Evolutionary conservation across 2,113 vertebrate species (phyloP).

Genomic region (Arenaria interpres): DNA sequence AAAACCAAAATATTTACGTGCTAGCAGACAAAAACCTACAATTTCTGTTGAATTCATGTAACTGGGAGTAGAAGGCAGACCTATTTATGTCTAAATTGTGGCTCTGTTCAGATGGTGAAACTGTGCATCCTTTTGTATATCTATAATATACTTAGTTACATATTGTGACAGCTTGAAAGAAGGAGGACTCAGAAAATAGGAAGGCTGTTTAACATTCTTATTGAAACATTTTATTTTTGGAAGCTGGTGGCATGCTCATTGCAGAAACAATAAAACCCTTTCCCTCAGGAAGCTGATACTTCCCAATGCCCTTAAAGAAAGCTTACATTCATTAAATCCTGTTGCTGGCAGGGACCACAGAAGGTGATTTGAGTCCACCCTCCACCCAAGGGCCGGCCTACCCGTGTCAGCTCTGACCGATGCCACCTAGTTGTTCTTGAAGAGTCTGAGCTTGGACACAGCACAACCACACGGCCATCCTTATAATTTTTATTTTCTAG

Average conservation of each 20-base stretch:
- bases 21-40: background rate
- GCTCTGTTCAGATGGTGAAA: background rate
- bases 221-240: background rate
- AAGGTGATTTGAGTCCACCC: background rate
- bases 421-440: background rate
- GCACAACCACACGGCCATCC: background rate
- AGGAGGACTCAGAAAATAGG: constrained; percentile 13
- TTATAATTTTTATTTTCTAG: background rate
- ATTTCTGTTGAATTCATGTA: background rate
- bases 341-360: background rate
- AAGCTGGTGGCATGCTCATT: background rate
- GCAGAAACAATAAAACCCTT: background rate
- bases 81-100: background rate
- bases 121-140: background rate
- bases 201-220: constrained; percentile 10
- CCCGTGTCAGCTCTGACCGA: accelerated
- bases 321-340: background rate
- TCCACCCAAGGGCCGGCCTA: background rate
- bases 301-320: background rate
- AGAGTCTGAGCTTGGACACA: background rate
- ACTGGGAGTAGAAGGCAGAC: background rate
- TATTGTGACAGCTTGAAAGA: constrained; percentile 22
- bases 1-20: background rate
- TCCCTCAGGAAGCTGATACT: background rate
- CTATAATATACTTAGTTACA: background rate